Base-by-base conservation (phyloP, 2,113 vertebrate species). In the Pangasianodon hypophthalmus region DNA sequence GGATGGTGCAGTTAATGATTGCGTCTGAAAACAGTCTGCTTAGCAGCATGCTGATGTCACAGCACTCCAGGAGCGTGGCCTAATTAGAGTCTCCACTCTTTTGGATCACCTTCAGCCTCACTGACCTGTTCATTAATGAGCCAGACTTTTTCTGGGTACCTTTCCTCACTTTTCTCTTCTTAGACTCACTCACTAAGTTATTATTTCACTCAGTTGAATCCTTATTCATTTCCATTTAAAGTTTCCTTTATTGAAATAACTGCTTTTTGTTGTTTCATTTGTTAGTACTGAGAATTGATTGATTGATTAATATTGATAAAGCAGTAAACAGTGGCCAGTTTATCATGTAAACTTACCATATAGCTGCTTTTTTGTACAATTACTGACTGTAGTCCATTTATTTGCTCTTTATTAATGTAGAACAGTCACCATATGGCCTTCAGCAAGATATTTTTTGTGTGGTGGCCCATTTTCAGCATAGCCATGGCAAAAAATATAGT, bases 81-180 rank as follows among this genome's bases (percentile, higher is more conserved):
- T 92, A 88, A 91, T 87, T 91, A 88, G 87, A 89, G 50, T 80
- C 84, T 88, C 79, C 75, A 37, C 89, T 58, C 85, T 84, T 88
- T 69, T 92, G 88, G 73, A 90, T 89, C 89, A 92, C 91, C 89
- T 92, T 89, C 89, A 90, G 79, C 71, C 75, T 92, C 56, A 84
- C 89, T 89, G 87, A 75, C 85, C 83, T 86, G 54, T 16, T 60
- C 77, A 90, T 77, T 75, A 88, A 87, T 86, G 88, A 90, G 69
- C 73, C 87, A 69, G 52, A 91, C 87, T 82, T 79, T 52, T 85
- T n/a, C 29, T 71, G 24, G 24, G 21, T 44, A 44, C 87, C 44
- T 32, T 90, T 84, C 21, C 48, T 56, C 54, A 56, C 26, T 86
- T 80, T 80, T 67, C 44, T 67, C 6, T 69, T 48, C 44, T 62